Evolutionary conservation across 2,888 invertebrate genomes (phyloP), one percentile per base, ranked within the genome.

Genomic region (Adelphocoris suturalis): DNA sequence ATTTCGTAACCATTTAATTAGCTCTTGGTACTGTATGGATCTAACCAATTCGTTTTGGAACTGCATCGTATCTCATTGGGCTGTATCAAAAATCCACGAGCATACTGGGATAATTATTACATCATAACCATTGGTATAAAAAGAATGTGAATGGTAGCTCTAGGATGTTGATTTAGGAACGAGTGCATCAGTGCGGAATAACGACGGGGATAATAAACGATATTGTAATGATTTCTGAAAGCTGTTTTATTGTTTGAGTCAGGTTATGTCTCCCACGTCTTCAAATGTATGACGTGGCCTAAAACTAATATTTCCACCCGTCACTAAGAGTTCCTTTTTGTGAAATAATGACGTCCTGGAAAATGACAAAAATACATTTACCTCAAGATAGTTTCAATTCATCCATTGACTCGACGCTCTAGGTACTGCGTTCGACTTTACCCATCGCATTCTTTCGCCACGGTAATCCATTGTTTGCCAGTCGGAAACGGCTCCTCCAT

Each of bases 251-350:
- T 3, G 68, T 23, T 68, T n/a, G 61, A 19, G 5, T 68, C 23
- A 11, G 9, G 68, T 23, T 23, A 23, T 23, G 19, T 9, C 68
- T 7, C 57, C n/a, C 14, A n/a, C 57, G 57, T 57, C 57, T 57
- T n/a, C 68, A 23, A 68, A 68, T 68, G 19, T 68, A 68, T 68
- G 68, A 68, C 68, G 68, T 52, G 52, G 52, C 23, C 23, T 19
- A 68, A 0, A 23, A 7, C 3, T 27, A 9, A 27, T 9, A 13
- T 23, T 52, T 52, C 12, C 14, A 19, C 27, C 0, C 68, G 23
- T 68, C 68, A 68, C 19, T 12, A 52, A n/a, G 19, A 57, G 19
- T n/a, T n/a, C 14, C 7, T 23, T 23, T 68, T 68, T 68, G 27
- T 7, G 3, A 23, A 68, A 68, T 68, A 68, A 68, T 68, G 68